These are phyloP conservation scores for Hippoglossus hippoglossus DNA, from an alignment of 2,797 vertebrate species.

Conservation along the genomic window DNA sequence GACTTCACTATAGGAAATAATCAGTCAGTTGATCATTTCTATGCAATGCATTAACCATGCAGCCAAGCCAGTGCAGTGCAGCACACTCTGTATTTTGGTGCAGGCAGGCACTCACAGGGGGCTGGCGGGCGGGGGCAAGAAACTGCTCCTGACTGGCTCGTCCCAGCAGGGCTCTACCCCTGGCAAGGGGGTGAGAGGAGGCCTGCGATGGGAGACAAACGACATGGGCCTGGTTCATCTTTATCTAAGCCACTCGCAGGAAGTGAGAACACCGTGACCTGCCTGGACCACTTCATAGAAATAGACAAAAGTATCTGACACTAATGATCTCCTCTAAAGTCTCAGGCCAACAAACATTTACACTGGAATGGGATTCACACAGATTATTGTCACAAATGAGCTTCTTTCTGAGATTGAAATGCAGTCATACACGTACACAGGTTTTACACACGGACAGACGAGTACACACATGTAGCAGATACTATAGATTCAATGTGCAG, in stretches of 20 bases:
- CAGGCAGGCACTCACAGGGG: constrained; percentile 89
- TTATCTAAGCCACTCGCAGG: constrained; percentile 73
- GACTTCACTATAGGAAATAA: constrained; percentile 59
- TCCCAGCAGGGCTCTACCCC: constrained; percentile 92
- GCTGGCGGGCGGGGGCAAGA: constrained; percentile 89
- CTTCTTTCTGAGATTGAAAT: constrained; percentile 56
- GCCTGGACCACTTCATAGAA: constrained; percentile 49
- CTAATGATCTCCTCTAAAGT: constrained; percentile 49
- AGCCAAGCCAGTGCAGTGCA: constrained; percentile 83
- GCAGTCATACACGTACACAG: constrained; percentile 69
- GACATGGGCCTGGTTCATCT: constrained; percentile 86
- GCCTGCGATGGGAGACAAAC: constrained; percentile 89
- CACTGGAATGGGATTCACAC: constrained; percentile 64
- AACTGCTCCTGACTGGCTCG: constrained; percentile 90
- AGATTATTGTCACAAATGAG: constrained; percentile 61
- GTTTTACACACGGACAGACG: constrained; percentile 71
- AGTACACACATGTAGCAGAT: constrained; percentile 64
- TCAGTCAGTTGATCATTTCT: constrained; percentile 63
- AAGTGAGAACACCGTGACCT: constrained; percentile 66
- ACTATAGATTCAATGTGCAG: constrained; percentile 70
- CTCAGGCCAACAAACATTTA: constrained; percentile 59
- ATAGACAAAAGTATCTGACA: constrained; percentile 35
- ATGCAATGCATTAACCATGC: constrained; percentile 83
- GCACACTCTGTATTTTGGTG: constrained; percentile 80
- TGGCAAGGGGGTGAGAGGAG: constrained; percentile 91